phyloP scores from a whole-genome alignment of 2,113 vertebrate genomes.

The Pelodiscus sinensis region DNA sequence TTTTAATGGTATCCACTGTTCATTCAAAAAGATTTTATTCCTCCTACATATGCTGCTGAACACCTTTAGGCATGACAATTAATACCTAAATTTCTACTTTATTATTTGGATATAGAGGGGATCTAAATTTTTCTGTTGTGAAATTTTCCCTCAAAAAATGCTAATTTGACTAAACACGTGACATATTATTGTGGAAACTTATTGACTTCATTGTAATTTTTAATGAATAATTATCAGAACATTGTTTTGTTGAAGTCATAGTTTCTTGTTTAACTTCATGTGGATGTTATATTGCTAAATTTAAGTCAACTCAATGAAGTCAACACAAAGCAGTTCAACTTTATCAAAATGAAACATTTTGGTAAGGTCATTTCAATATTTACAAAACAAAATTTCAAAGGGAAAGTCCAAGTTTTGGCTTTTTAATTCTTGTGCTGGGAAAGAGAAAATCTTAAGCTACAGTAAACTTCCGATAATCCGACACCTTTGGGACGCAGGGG shows the following conservation, averaged over 20 bases:
- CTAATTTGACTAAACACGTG: neutral
- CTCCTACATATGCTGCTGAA: neutral
- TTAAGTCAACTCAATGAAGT: neutral
- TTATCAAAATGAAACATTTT: neutral
- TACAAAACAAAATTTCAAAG: neutral
- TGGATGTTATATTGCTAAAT: neutral
- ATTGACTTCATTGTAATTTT: neutral
- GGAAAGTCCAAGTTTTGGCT: neutral
- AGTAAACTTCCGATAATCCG: too few species aligned
- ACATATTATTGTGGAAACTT: neutral
- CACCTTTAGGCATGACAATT: neutral
- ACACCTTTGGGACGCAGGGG: too few species aligned
- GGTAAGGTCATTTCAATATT: neutral
- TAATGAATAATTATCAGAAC: neutral
- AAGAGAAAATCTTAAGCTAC: neutral
- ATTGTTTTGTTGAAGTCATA: neutral
- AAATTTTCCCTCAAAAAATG: neutral
- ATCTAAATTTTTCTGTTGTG: neutral
- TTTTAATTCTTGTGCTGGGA: neutral
- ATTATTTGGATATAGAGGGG: neutral
- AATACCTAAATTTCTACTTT: neutral
- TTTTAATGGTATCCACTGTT: neutral
- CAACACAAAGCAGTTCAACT: neutral
- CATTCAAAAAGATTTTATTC: neutral
- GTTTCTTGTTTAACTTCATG: neutral